Evolutionary conservation across 1,140 invertebrate genomes (phyloP).

Genomic region (Atta texana): DNA sequence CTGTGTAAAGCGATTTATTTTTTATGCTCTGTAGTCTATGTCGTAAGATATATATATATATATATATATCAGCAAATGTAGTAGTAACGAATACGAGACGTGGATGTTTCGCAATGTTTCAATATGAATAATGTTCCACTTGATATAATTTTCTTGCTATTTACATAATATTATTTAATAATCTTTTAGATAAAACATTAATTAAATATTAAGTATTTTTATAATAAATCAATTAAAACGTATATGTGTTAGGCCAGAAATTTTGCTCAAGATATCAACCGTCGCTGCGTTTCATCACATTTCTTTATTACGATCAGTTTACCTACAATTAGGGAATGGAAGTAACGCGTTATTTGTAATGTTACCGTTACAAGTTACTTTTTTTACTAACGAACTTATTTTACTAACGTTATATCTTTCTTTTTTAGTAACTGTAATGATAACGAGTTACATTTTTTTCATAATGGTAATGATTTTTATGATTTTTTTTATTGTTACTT

Average conservation of each 20-base stretch:
- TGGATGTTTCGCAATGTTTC: too few species aligned
- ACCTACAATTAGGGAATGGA: too few species aligned
- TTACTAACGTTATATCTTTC: too few species aligned
- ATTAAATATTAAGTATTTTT: not conserved
- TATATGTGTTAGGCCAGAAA: not conserved
- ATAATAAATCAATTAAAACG: constrained; percentile 6
- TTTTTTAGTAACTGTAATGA: too few species aligned
- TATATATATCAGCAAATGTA: constrained; percentile 28
- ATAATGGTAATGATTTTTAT: too few species aligned
- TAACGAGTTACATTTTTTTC: too few species aligned
- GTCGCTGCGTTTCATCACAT: not conserved
- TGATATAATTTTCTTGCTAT: too few species aligned
- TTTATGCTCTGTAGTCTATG: not conserved
- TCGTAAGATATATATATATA: not conserved
- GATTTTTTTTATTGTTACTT: too few species aligned
- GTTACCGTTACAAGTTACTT: too few species aligned
- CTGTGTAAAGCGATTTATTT: constrained; percentile 35
- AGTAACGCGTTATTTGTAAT: too few species aligned
- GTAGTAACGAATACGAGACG: not conserved
- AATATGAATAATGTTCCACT: too few species aligned
- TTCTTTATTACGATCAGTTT: not conserved
- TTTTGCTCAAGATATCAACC: not conserved
- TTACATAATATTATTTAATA: not conserved
- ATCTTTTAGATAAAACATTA: not conserved
- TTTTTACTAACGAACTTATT: too few species aligned